Conservation (phyloP, 2,797 vertebrate genomes). For the Parambassis ranga region DNA sequence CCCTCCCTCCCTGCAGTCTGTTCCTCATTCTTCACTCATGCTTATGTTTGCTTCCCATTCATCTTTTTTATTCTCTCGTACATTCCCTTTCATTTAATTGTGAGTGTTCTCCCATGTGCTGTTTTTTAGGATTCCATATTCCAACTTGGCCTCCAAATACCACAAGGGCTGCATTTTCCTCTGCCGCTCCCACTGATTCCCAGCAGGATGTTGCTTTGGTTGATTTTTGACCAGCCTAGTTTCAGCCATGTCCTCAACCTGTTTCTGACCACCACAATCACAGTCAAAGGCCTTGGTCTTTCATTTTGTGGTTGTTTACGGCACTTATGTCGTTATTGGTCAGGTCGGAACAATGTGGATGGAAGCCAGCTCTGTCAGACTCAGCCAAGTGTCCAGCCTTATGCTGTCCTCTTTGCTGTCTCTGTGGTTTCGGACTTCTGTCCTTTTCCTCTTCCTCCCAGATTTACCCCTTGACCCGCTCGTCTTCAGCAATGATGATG, state of each 20-base stretch:
- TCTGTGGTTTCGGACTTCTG: constrained; percentile 49
- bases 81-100: constrained; percentile 42
- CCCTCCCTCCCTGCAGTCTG: constrained; percentile 8
- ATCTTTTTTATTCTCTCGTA: constrained; percentile 42
- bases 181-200: constrained; percentile 20
- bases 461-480: constrained; percentile 46
- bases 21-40: constrained; percentile 16
- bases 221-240: constrained; percentile 46
- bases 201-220: constrained; percentile 51
- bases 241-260: constrained; percentile 53
- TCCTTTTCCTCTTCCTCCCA: constrained; percentile 40
- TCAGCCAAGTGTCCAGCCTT: constrained; percentile 56
- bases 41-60: constrained; percentile 39
- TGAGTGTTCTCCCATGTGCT: constrained; percentile 8
- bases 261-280: constrained; percentile 47
- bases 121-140: constrained; percentile 31
- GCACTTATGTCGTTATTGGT: constrained; percentile 52
- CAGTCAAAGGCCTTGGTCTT: constrained; percentile 33
- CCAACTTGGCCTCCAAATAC: constrained; percentile 25
- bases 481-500: constrained; percentile 45
- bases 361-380: constrained; percentile 32
- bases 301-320: constrained; percentile 66
- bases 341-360: constrained; percentile 50
- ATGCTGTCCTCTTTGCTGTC: constrained; percentile 7
- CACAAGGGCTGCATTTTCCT: constrained; percentile 25